A percentile compares a stretch with the other conserved stretches of the same genome.
Conservation (phyloP, 1,140 invertebrate genomes). For the Drosophila azteca region DNA sequence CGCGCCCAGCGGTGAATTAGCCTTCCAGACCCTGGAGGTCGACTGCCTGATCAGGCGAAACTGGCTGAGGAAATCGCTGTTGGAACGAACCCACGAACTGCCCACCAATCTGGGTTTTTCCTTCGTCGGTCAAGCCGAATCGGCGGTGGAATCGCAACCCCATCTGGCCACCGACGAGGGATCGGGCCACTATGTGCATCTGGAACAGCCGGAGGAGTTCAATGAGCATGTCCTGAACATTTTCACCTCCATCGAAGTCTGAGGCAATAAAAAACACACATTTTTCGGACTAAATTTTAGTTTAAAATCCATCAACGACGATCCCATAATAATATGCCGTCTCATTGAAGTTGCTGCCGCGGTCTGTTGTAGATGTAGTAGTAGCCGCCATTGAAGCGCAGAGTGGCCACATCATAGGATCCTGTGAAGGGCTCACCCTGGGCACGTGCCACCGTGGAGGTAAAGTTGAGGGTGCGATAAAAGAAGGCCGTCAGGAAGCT, state of each 20-base stretch:
- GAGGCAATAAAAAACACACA: not conserved
- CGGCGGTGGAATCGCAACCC: too few relatives aligned
- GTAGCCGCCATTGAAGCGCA: conserved; percentile 56
- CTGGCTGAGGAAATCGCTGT: not conserved
- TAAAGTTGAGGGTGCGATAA: conserved; percentile 70
- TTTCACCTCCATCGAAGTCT: not conserved
- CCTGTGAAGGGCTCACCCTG: not conserved
- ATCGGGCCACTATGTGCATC: conserved; percentile 5
- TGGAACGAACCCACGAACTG: conserved; percentile 1
- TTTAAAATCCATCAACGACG: too few relatives aligned
- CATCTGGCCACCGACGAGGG: not conserved
- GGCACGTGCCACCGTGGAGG: conserved; percentile 10
- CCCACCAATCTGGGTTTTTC: conserved; percentile 4
- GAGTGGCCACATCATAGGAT: conserved; percentile 21
- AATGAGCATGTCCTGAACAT: conserved; percentile 3
- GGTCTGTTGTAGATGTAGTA: conserved; percentile 62
- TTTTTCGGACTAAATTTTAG: too few relatives aligned
- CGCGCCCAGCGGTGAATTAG: conserved; percentile 7
- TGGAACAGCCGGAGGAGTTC: conserved; percentile 11
- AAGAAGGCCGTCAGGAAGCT: conserved; percentile 80
- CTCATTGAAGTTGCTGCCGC: conserved; percentile 22
- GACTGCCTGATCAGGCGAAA: too few relatives aligned
- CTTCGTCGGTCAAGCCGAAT: conserved; percentile 4
- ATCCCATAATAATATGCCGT: not conserved
- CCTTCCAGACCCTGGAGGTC: conserved; percentile 6